phyloP scores from a whole-genome alignment of 2,888 invertebrate genomes.

The Eubasilissa splendida region DNA sequence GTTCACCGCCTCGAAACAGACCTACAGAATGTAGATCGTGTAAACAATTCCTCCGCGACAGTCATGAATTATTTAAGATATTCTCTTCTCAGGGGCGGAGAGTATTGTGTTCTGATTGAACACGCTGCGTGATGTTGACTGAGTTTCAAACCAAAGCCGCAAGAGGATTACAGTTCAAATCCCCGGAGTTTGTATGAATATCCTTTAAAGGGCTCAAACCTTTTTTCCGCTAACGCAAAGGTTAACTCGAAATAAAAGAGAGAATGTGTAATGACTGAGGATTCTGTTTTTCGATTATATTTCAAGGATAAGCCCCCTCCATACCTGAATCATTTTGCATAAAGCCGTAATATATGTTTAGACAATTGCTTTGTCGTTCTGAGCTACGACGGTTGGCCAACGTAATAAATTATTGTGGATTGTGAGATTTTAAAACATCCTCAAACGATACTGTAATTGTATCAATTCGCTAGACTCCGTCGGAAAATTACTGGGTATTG shows the following conservation, averaged over 20 bases:
- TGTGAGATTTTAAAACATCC: no score
- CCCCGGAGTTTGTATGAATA: constrained; percentile 32
- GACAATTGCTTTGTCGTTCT: neutral
- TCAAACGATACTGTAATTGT: no score
- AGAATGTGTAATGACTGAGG: constrained; percentile 12
- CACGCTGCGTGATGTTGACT: constrained; percentile 36
- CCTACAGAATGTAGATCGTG: neutral
- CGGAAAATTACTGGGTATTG: no score
- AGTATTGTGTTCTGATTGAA: constrained; percentile 10
- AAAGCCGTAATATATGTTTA: neutral
- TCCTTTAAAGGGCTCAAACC: constrained; percentile 20
- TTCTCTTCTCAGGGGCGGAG: neutral
- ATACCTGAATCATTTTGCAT: neutral
- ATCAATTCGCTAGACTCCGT: no score
- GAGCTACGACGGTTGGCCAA: neutral
- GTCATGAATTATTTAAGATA: constrained; percentile 30
- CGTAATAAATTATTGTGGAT: no score
- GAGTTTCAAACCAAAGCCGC: constrained; percentile 48
- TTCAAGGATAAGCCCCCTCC: constrained; percentile 1
- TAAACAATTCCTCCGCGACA: neutral
- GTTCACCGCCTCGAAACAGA: no score
- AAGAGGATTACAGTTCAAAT: constrained; percentile 49
- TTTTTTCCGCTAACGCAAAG: constrained; percentile 3
- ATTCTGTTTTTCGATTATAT: constrained; percentile 15
- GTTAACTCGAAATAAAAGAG: constrained; percentile 7